These are phyloP conservation scores for Drosophila demipolita DNA, from an alignment of 2,888 invertebrate genomes.

Conservation along the genomic window DNA sequence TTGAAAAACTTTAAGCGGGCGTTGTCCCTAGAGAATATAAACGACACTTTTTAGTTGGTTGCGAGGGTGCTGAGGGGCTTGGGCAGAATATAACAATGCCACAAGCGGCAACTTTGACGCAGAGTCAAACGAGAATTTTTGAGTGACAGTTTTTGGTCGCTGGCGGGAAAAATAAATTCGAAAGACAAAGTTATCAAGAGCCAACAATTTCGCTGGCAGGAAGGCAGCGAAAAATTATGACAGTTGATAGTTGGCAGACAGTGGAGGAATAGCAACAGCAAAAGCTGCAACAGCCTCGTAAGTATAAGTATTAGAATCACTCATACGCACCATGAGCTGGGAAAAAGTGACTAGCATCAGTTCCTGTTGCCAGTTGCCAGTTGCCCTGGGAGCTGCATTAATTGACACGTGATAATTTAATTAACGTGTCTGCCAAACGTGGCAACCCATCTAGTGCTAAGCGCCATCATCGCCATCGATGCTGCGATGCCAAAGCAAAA, in stretches of 20 bases:
- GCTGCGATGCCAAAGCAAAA: slow-evolving; percentile 22
- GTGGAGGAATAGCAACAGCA: slow-evolving; percentile 16
- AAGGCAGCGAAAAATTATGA: slow-evolving; percentile 53
- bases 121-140: slow-evolving; percentile 66
- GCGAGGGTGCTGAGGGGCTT: background rate
- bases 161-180: slow-evolving; percentile 40
- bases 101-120: slow-evolving; percentile 62
- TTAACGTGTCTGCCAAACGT: slow-evolving; percentile 75
- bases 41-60: slow-evolving; percentile 55
- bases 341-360: slow-evolving; percentile 28
- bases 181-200: slow-evolving; percentile 42
- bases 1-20: slow-evolving; percentile 74
- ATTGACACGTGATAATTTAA: slow-evolving; percentile 79
- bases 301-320: slow-evolving; percentile 56
- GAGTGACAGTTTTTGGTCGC: slow-evolving; percentile 58
- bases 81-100: slow-evolving; percentile 45
- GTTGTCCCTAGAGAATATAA: slow-evolving; percentile 52
- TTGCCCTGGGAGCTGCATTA: slow-evolving; percentile 64
- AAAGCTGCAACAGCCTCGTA: background rate
- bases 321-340: slow-evolving; percentile 56
- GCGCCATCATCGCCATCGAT: slow-evolving; percentile 40
- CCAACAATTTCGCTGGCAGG: slow-evolving; percentile 40
- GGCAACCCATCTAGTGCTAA: slow-evolving; percentile 56
- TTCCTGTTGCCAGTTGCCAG: slow-evolving; percentile 49
- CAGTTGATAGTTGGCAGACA: slow-evolving; percentile 55